These are phyloP conservation scores for Sebastes reedi DNA, from an alignment of 2,797 vertebrate species.

Conservation along the genomic window DNA sequence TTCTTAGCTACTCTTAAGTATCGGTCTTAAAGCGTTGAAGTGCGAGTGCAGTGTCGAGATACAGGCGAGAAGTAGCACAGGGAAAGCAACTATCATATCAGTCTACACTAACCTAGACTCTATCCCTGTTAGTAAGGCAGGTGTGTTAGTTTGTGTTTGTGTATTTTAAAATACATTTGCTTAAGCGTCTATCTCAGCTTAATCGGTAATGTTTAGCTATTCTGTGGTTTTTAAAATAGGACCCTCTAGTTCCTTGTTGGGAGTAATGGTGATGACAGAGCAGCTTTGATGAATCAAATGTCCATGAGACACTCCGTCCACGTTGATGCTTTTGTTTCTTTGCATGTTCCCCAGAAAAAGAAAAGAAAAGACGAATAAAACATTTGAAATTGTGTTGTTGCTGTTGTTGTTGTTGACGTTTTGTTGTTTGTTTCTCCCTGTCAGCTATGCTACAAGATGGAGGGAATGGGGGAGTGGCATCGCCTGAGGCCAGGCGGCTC, in stretches of 20 bases:
- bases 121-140: conserved; percentile 61
- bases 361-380: background rate
- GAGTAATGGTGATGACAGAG: conserved; percentile 26
- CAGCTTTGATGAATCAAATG: conserved; percentile 15
- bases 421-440: conserved; percentile 18
- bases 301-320: conserved; percentile 6
- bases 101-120: conserved; percentile 46
- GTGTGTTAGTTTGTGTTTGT: conserved; percentile 49
- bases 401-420: conserved; percentile 14
- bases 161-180: conserved; percentile 33
- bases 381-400: background rate
- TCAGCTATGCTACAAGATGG: conserved; percentile 87
- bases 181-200: conserved; percentile 44
- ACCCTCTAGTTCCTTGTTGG: conserved; percentile 7
- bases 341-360: background rate
- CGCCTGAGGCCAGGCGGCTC: conserved; percentile 87
- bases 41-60: conserved; percentile 52
- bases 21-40: conserved; percentile 46
- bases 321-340: conserved; percentile 3
- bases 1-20: conserved; percentile 38
- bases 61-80: conserved; percentile 52
- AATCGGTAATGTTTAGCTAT: conserved; percentile 17
- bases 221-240: conserved; percentile 34
- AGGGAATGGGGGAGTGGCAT: conserved; percentile 90
- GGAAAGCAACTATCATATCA: conserved; percentile 44